Evolutionary conservation across 1,140 invertebrate species (phyloP).

Genomic region (Lasioglossum albipes): DNA sequence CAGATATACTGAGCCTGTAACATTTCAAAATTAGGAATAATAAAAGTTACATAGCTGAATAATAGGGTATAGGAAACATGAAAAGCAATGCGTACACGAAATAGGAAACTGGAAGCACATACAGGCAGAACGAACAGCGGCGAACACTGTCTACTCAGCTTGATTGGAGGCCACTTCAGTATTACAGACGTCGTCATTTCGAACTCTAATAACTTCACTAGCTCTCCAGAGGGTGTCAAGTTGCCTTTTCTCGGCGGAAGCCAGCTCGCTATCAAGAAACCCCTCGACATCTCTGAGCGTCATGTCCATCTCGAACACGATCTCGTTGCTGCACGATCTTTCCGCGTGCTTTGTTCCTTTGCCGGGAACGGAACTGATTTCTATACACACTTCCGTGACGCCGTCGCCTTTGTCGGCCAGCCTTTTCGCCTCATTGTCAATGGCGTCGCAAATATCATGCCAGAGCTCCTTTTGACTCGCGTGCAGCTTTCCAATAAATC

Average conservation of each 20-base stretch:
- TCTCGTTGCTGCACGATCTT: slow-evolving; percentile 40
- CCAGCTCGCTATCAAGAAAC: slow-evolving; percentile 36
- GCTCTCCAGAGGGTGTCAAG: slow-evolving; percentile 37
- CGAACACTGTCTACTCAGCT: slow-evolving; percentile 29
- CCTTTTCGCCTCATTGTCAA: slow-evolving; percentile 53
- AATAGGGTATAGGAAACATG: background rate
- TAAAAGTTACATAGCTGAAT: too few species aligned
- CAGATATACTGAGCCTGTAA: too few species aligned
- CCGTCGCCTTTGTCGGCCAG: slow-evolving; percentile 31
- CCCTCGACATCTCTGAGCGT: slow-evolving; percentile 50
- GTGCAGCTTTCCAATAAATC: slow-evolving; percentile 53
- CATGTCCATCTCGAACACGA: slow-evolving; percentile 67
- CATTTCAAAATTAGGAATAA: too few species aligned
- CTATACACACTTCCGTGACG: slow-evolving; percentile 62
- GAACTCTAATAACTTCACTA: slow-evolving; percentile 12
- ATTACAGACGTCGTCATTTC: slow-evolving; percentile 29
- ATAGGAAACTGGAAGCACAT: background rate
- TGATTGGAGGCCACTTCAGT: slow-evolving; percentile 27
- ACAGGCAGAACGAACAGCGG: background rate
- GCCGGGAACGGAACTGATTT: slow-evolving; percentile 47
- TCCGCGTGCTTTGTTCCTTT: background rate
- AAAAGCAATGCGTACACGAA: background rate
- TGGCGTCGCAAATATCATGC: slow-evolving; percentile 56
- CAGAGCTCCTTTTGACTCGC: slow-evolving; percentile 55
- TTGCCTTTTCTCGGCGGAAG: slow-evolving; percentile 25